These are phyloP conservation scores for Pyrgus malvae DNA, from an alignment of 2,888 invertebrate species.

Conservation along the genomic window DNA sequence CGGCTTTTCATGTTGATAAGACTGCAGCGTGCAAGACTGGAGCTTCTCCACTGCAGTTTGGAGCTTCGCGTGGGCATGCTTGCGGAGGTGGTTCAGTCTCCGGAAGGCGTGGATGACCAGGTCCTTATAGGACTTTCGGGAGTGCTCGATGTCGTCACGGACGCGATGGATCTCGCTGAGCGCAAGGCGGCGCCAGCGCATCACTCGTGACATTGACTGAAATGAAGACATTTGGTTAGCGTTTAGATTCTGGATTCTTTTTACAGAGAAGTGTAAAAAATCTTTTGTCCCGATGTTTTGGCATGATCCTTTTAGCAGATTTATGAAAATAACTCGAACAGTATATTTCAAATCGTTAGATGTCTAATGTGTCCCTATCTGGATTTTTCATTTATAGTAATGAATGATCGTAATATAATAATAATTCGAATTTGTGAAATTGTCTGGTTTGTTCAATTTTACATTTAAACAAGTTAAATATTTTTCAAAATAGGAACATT, in stretches of 20 bases:
- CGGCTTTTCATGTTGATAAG: constrained; percentile 4
- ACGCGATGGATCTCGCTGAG: constrained; percentile 60
- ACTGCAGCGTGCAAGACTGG: background rate
- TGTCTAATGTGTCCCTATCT: no score
- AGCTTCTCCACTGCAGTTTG: constrained; percentile 37
- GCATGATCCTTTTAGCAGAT: no score
- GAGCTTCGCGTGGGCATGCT: constrained; percentile 43
- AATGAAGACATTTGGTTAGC: no score
- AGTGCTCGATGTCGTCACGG: constrained; percentile 59
- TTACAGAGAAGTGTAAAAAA: no score
- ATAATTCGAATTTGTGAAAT: no score
- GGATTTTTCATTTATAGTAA: no score
- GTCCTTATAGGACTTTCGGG: constrained; percentile 60
- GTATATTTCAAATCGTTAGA: no score
- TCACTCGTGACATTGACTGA: constrained; percentile 56
- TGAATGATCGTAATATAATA: no score
- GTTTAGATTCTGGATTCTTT: no score
- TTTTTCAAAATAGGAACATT: background rate
- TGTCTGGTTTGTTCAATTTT: no score
- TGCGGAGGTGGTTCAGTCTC: constrained; percentile 54
- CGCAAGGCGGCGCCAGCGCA: constrained; percentile 64
- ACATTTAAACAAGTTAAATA: background rate
- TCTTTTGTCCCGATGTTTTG: no score
- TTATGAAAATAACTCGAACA: no score
- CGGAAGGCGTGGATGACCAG: constrained; percentile 57